A percentile compares a stretch with the other conserved stretches of the same genome.
Evolutionary conservation across 2,888 invertebrate genomes (phyloP).

Genomic region (Monochamus alternatus): DNA sequence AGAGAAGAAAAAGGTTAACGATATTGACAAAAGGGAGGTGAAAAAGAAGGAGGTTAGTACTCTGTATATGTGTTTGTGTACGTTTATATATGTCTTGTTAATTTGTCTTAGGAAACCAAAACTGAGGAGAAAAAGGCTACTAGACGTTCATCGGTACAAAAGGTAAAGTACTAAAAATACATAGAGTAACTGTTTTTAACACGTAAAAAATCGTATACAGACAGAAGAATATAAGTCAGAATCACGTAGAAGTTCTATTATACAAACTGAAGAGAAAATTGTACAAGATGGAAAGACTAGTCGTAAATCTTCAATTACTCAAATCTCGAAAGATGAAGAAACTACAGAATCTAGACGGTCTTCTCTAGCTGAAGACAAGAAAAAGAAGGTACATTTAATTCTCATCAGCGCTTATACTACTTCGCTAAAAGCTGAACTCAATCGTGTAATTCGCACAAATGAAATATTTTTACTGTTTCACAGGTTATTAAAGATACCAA

Average conservation of each 20-base stretch:
- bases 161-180: slow-evolving; percentile 59
- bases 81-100: slow-evolving; percentile 47
- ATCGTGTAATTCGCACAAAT: not conserved
- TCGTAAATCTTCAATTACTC: slow-evolving; percentile 68
- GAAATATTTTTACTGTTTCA: slow-evolving; percentile 42
- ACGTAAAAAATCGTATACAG: slow-evolving; percentile 50
- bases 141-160: slow-evolving; percentile 66
- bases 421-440: too few relatives aligned
- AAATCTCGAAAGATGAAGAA: slow-evolving; percentile 69
- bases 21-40: slow-evolving; percentile 63
- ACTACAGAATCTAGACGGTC: slow-evolving; percentile 71
- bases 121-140: slow-evolving; percentile 74
- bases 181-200: slow-evolving; percentile 23
- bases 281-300: slow-evolving; percentile 67
- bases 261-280: slow-evolving; percentile 68
- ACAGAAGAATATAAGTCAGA: slow-evolving; percentile 67
- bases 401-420: not conserved
- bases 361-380: slow-evolving; percentile 70
- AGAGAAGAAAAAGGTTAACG: slow-evolving; percentile 66
- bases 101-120: slow-evolving; percentile 72
- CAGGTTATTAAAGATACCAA: slow-evolving; percentile 60
- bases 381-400: slow-evolving; percentile 58
- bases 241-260: slow-evolving; percentile 67
- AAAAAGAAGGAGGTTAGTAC: slow-evolving; percentile 64
- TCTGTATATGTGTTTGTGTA: slow-evolving; percentile 44